Evolutionary conservation across 2,797 vertebrate genomes (phyloP), one percentile per base, ranked within the genome.

Genomic region (Sebastes cheni): DNA sequence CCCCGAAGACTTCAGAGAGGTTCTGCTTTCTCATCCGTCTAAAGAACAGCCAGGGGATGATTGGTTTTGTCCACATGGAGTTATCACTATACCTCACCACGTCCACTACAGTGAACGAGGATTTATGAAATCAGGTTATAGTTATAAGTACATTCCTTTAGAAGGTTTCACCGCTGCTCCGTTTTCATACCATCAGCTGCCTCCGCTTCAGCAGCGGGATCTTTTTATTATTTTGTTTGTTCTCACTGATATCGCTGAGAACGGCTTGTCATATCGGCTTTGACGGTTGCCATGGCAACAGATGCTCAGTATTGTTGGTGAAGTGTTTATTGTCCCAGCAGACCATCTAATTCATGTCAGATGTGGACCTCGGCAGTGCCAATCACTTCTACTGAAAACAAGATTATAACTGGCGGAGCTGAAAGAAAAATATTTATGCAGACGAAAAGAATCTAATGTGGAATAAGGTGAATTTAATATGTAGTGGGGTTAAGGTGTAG

Each of bases 201-300:
- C 20, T 42, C n/a, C 6, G 55, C 39, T 30, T 39, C 60, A 54
- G 56, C 80, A 22, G 22, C 11, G 23, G 20, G 9, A 56, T 29
- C 34, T 36, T 55, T 34, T 34, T 34, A 34, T 34, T 34, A 22
- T 72, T 65, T 64, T 29, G 56, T 79, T 79, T 74, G 54, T 74
- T 75, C n/a, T 64, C 1, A 3, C 39, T 72, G 30, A 66, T 71
- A 58, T 76, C 13, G 5, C 66, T 20, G 29, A 50, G 50, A 81
- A 80, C 46, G 42, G 73, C 64, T 76, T 34, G 67, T 72, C 78
- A 46, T 74, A 55, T 76, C 18, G 60, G 13, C 29, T 66, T 68
- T 83, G 74, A 75, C 73, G 66, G 84, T 91, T 13, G 18, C 79
- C 67, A 86, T 82, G 84, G 84, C 22, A 86, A 86, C 87, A 58